A percentile compares a stretch with the other conserved stretches of the same genome.
These are phyloP conservation scores for Acleris laterana DNA, from an alignment of 2,888 invertebrate species.

Conservation along the genomic window DNA sequence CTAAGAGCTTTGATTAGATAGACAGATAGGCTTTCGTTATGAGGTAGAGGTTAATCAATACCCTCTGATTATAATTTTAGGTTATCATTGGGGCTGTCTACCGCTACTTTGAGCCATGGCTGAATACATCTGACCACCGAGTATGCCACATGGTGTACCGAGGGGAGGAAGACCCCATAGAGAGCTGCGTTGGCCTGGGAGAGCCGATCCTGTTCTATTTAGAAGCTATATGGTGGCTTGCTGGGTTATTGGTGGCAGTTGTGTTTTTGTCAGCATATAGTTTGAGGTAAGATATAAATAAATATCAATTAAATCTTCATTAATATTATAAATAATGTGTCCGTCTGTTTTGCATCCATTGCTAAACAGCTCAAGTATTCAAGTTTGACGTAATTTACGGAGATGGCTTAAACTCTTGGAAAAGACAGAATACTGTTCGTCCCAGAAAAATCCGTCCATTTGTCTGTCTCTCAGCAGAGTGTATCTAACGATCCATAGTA, in stretches of 20 bases:
- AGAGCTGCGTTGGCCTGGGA: constrained; percentile 90
- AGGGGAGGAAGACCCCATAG: constrained; percentile 85
- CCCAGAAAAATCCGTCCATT: too few species aligned
- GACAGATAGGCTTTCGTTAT: too few species aligned
- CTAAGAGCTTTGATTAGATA: too few species aligned
- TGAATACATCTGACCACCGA: constrained; percentile 62
- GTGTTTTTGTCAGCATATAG: constrained; percentile 88
- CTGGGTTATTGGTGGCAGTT: constrained; percentile 88
- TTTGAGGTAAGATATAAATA: constrained; percentile 79
- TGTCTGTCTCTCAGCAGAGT: too few species aligned
- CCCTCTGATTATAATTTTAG: constrained; percentile 53
- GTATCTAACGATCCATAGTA: too few species aligned
- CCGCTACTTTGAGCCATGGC: constrained; percentile 63
- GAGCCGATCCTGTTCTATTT: constrained; percentile 93
- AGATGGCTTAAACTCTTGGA: too few species aligned
- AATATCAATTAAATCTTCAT: too few species aligned
- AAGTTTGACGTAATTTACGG: too few species aligned
- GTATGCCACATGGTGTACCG: constrained; percentile 82
- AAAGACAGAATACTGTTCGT: too few species aligned
- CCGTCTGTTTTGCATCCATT: background rate
- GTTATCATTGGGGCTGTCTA: constrained; percentile 69
- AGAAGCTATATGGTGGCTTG: constrained; percentile 89
- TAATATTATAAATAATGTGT: constrained; percentile 8
- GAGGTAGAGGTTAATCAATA: too few species aligned
- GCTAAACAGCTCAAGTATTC: too few species aligned